These are phyloP conservation scores for Zophobas morio DNA, from an alignment of 1,140 invertebrate genomes.

Conservation along the genomic window DNA sequence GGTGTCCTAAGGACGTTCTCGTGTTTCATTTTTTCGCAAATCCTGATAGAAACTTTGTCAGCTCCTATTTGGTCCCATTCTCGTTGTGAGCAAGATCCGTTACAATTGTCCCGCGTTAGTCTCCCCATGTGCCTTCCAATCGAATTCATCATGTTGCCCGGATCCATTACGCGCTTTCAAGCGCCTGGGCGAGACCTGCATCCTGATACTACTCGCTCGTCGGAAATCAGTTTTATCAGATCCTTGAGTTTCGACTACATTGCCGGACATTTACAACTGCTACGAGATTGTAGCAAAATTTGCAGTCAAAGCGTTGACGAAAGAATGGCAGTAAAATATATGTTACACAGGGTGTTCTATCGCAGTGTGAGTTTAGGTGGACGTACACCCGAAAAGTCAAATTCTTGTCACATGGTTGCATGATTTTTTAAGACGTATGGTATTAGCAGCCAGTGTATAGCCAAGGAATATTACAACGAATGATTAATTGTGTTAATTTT, in stretches of 20 bases:
- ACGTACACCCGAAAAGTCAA: no score
- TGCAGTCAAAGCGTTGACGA: no score
- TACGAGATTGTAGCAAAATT: slow-evolving; percentile 7
- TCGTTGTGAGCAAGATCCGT: slow-evolving; percentile 30
- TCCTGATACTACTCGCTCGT: slow-evolving; percentile 43
- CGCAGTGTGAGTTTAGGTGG: no score
- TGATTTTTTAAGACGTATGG: no score
- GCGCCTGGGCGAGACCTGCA: slow-evolving; percentile 53
- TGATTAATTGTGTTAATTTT: no score
- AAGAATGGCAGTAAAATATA: no score
- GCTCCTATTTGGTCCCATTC: slow-evolving; percentile 23
- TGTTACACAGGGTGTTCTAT: no score
- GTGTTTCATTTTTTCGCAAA: slow-evolving; percentile 10
- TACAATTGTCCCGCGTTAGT: slow-evolving; percentile 46
- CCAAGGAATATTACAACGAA: no score
- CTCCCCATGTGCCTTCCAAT: slow-evolving; percentile 55
- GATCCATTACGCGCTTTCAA: slow-evolving; percentile 55
- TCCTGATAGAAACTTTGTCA: slow-evolving; percentile 44
- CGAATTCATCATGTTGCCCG: slow-evolving; percentile 55
- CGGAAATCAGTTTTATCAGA: slow-evolving; percentile 53
- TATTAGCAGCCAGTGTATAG: no score
- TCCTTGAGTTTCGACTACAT: slow-evolving; percentile 23
- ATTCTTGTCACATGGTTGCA: no score
- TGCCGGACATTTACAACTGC: slow-evolving; percentile 48
- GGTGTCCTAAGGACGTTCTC: slow-evolving; percentile 15